phyloP scores from a whole-genome alignment of 2,888 invertebrate genomes.

The Xanthia togata region DNA sequence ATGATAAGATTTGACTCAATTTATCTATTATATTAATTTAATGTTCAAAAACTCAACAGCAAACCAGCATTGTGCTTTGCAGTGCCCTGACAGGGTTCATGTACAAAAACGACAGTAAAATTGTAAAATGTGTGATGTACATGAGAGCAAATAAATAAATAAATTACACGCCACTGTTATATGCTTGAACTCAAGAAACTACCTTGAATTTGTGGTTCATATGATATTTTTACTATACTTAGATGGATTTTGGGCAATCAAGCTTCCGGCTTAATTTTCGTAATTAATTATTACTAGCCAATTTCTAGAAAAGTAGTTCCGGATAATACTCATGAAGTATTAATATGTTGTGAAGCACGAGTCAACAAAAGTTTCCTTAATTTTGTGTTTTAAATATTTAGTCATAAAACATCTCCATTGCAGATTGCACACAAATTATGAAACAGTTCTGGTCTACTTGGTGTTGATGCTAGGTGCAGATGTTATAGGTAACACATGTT shows the following conservation, averaged over 20 bases:
- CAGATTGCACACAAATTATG: neutral
- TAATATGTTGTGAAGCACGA: neutral
- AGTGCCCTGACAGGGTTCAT: no score
- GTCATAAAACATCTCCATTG: conserved; percentile 1
- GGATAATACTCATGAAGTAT: conserved; percentile 7
- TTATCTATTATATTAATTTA: no score
- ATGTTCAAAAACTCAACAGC: no score
- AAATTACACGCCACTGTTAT: conserved; percentile 34
- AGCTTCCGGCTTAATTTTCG: conserved; percentile 22
- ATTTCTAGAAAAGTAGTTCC: conserved; percentile 12
- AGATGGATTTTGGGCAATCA: conserved; percentile 27
- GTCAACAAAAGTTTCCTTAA: no score
- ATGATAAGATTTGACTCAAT: no score
- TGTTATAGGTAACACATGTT: neutral
- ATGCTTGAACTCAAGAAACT: conserved; percentile 55
- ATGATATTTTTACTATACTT: conserved; percentile 37
- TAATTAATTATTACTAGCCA: conserved; percentile 21
- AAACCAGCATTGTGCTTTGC: no score
- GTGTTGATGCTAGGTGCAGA: neutral
- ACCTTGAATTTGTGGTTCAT: conserved; percentile 40
- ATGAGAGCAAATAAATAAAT: no score
- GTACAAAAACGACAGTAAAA: no score
- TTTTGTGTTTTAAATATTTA: neutral
- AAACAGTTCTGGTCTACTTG: conserved; percentile 21
- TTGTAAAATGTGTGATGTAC: no score